phyloP scores from a whole-genome alignment of 2,113 vertebrate species.

The Abramis brama region DNA sequence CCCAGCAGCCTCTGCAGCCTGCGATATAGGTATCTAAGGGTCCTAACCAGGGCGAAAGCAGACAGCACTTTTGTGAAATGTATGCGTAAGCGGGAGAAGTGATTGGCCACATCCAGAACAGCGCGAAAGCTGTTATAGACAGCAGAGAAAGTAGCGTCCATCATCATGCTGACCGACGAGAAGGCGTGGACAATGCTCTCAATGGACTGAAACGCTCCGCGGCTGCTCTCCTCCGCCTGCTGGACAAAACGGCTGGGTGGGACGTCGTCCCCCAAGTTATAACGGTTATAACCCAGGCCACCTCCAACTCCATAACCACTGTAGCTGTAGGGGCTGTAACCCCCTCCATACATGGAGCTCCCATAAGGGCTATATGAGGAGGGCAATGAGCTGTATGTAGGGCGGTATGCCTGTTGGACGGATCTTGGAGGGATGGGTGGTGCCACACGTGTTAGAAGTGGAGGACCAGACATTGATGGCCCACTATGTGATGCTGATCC shows the following conservation, averaged over 20 bases:
- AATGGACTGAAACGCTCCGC: conserved; percentile 96
- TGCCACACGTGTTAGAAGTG: conserved; percentile 82
- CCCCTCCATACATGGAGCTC: conserved; percentile 81
- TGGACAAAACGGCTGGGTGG: conserved; percentile 94
- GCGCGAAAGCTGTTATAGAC: conserved; percentile 98
- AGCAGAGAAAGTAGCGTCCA: conserved; percentile 97
- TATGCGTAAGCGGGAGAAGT: conserved; percentile 89
- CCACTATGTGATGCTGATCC: conserved; percentile 63
- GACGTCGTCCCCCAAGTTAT: conserved; percentile 78
- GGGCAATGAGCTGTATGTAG: conserved; percentile 84
- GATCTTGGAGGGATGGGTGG: conserved; percentile 88
- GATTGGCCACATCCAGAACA: conserved; percentile 95
- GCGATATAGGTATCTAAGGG: conserved; percentile 88
- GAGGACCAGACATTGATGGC: conserved; percentile 77
- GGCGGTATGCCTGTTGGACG: conserved; percentile 86
- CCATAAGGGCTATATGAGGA: conserved; percentile 86
- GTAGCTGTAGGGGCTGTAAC: conserved; percentile 82
- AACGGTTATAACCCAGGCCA: conserved; percentile 83
- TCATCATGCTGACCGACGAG: conserved; percentile 96
- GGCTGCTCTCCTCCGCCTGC: conserved; percentile 96
- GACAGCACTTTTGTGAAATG: conserved; percentile 96
- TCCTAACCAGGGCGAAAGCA: conserved; percentile 93
- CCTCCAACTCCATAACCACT: conserved; percentile 74
- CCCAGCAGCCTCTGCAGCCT: conserved; percentile 86
- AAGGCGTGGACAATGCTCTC: conserved; percentile 98